Conservation (phyloP, 1,140 invertebrate species). For the Choristoneura fumiferana region DNA sequence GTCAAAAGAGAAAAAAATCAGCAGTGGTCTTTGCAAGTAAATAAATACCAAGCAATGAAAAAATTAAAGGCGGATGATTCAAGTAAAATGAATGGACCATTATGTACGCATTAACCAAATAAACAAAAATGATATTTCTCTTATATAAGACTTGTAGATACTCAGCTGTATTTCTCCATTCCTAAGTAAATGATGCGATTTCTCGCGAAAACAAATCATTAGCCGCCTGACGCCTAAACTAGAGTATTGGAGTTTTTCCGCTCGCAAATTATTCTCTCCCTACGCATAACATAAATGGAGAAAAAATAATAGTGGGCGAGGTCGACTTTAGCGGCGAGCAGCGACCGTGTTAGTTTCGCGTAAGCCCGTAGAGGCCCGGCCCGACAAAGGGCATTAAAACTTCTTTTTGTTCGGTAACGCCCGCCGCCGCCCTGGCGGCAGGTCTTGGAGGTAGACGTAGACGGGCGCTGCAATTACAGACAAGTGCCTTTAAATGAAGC, state of each 20-base stretch:
- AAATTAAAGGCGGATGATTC: too few species aligned
- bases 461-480: conserved; percentile 70
- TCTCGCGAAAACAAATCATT: background rate
- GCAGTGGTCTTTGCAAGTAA: too few species aligned
- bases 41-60: too few species aligned
- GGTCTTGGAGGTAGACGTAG: conserved; percentile 56
- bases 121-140: too few species aligned
- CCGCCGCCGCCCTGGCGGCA: conserved; percentile 52
- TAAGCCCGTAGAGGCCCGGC: conserved; percentile 38
- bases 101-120: too few species aligned
- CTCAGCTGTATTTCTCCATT: too few species aligned
- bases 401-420: conserved; percentile 68
- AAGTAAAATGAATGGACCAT: too few species aligned
- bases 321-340: background rate
- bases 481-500: conserved; percentile 76
- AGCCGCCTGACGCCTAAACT: background rate
- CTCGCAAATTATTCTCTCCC: background rate
- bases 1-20: too few species aligned
- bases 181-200: background rate
- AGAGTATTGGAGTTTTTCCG: background rate
- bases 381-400: conserved; percentile 69
- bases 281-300: background rate
- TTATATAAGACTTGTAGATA: too few species aligned
- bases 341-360: conserved; percentile 31
- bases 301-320: conserved; percentile 1